Evolutionary conservation across 35 echinoderm and acorn worm species (phyloP), one percentile per base, ranked within the genome.

Genomic region (Diadema setosum): DNA sequence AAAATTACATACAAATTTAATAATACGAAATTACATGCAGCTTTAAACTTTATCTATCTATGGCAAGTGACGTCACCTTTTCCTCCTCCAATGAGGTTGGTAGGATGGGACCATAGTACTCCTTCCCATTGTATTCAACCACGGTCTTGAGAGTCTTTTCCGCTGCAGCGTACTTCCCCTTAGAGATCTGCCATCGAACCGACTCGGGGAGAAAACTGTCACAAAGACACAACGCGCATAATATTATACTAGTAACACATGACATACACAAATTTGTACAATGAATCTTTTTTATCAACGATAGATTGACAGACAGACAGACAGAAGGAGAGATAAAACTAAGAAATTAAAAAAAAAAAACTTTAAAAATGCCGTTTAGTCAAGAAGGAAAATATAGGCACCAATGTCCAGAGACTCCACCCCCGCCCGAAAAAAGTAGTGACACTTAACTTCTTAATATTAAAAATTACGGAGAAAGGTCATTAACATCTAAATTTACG

Each of bases 151-250:
- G 81, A 23, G 86, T 83, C 44, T 63, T 52, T 23, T 92, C 94
- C 0, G 90, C 94, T 55, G 88, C 42, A 20, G 88, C 81, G 15
- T 83, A 48, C 45, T 80, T 92, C 6, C 82, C 70, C 15, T 41
- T 82, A 50, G 90, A 88, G 31, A 96, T 37, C 37, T 91, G 52
- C 94, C 94, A 97, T 42, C 94, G 75, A 6, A 82, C 82, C 1
- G 94, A 97, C 65, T 97, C 94, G 33, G 90, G 78, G 39, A 97
- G 20, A 73, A 97, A 86, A 15, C 94, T 97, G 67, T 3, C 85
- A 64, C 18, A 44, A n/a, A 46, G 6, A 18, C 9, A 70, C 65
- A 26, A 12, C n/a, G 11, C 50, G 11, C n/a, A 56, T 12, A n/a
- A 56, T n/a, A 11, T n/a, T n/a, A 12, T 11, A 12, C 11, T 56